Evolutionary conservation across 2,888 invertebrate genomes (phyloP).

Genomic region (Punctoribates punctum): DNA sequence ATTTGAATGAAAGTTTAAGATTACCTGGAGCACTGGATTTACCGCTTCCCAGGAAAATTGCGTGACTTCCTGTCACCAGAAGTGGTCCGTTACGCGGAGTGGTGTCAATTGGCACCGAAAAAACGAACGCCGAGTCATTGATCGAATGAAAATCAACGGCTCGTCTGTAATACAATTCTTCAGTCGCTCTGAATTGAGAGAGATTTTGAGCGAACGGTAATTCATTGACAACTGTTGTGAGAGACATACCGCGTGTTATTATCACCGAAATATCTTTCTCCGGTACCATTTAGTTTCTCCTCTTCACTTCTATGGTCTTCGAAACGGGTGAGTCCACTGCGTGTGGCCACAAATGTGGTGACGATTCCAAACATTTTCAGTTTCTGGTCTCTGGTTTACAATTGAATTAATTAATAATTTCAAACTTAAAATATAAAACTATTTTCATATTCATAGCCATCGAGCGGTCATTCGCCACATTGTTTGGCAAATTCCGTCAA

Average conservation of each 20-base stretch:
- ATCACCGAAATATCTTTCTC: conserved; percentile 29
- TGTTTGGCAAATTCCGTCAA: background rate
- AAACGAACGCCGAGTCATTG: conserved; percentile 80
- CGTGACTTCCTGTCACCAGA: conserved; percentile 78
- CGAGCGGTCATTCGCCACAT: background rate
- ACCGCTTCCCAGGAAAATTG: conserved; percentile 53
- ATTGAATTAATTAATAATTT: conserved; percentile 36
- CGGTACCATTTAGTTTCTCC: conserved; percentile 43
- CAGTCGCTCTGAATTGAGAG: conserved; percentile 62
- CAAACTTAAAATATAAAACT: background rate
- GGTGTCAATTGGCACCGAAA: conserved; percentile 76
- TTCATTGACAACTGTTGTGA: too few species aligned
- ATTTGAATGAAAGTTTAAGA: background rate
- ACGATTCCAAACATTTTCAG: conserved; percentile 49
- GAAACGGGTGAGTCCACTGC: conserved; percentile 85
- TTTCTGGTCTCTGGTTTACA: conserved; percentile 44
- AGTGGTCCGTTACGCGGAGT: conserved; percentile 51
- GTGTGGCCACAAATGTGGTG: conserved; percentile 76
- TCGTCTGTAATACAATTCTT: conserved; percentile 83
- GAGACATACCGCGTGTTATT: conserved; percentile 7
- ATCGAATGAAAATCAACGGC: conserved; percentile 76
- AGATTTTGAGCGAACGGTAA: too few species aligned
- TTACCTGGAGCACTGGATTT: conserved; percentile 47
- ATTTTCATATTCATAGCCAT: background rate
- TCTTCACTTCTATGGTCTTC: conserved; percentile 61